Conservation (phyloP, 30 jellyfish, hydroid and myxozoan genomes). For the Hydra vulgaris region DNA sequence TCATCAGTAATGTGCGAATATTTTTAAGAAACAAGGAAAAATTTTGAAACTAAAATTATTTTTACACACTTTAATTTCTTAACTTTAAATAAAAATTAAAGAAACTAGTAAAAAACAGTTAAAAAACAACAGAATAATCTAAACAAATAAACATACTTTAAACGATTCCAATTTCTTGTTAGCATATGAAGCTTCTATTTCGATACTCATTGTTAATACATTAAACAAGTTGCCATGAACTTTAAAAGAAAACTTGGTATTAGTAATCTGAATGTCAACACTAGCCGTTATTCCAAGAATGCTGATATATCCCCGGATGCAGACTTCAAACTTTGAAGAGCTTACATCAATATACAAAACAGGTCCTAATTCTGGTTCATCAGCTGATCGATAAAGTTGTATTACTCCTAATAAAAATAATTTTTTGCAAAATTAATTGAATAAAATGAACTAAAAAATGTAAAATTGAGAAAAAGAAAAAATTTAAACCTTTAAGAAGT, state of each 20-base stretch:
- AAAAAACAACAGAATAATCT: neutral
- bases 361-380: slow-evolving; percentile 47
- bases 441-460: too few relatives aligned
- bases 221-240: slow-evolving; percentile 28
- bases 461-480: too few relatives aligned
- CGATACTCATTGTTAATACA: slow-evolving; percentile 19
- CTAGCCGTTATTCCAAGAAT: slow-evolving; percentile 29
- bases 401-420: slow-evolving; percentile 28
- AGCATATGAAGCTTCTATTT: slow-evolving; percentile 52
- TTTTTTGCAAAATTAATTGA: too few relatives aligned
- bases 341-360: slow-evolving; percentile 19
- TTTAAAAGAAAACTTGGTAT: slow-evolving; percentile 37
- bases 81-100: neutral
- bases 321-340: slow-evolving; percentile 23
- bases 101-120: too few relatives aligned
- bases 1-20: too few relatives aligned
- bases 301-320: slow-evolving; percentile 43
- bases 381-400: slow-evolving; percentile 12
- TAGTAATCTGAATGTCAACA: slow-evolving; percentile 36
- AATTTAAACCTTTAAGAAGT: too few relatives aligned
- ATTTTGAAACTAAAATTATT: too few relatives aligned
- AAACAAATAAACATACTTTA: slow-evolving; percentile 24
- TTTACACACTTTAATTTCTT: too few relatives aligned
- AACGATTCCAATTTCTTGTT: slow-evolving; percentile 26
- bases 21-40: too few relatives aligned